Conservation (phyloP, 2,797 vertebrate genomes). For the Pipistrellus kuhlii region DNA sequence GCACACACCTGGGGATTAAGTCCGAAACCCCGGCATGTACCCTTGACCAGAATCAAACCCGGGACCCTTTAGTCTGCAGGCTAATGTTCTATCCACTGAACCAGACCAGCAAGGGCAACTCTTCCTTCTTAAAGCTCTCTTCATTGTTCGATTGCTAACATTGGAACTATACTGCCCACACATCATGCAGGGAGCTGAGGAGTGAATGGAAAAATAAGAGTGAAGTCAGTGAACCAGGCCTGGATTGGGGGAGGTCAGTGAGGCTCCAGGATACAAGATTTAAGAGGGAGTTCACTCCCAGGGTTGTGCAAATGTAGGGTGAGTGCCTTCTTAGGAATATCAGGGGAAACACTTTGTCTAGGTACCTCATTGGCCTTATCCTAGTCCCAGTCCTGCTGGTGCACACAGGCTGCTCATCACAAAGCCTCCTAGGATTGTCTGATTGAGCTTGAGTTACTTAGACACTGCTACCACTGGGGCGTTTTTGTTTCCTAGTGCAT, state of each 20-base stretch:
- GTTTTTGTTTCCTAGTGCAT: background rate
- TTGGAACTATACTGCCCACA: background rate
- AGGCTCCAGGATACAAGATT: background rate
- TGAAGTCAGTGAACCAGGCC: background rate
- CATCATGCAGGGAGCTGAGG: background rate
- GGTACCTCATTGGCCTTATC: background rate
- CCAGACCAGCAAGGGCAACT: background rate
- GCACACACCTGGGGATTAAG: background rate
- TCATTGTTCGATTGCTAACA: background rate
- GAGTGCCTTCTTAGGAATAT: background rate
- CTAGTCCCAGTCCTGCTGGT: background rate
- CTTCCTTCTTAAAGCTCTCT: conserved; percentile 1
- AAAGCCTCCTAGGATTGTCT: background rate
- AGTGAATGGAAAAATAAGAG: background rate
- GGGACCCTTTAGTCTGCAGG: background rate
- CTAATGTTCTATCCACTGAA: background rate
- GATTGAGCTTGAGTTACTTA: background rate
- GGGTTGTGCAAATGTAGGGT: background rate
- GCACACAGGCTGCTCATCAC: background rate
- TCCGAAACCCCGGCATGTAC: background rate
- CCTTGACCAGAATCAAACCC: background rate
- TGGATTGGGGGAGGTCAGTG: background rate
- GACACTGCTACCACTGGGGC: background rate
- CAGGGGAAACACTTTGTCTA: background rate
- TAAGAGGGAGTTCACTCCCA: background rate